Base-by-base conservation (phyloP, 2,113 vertebrate species). In the Chloebia gouldiae region DNA sequence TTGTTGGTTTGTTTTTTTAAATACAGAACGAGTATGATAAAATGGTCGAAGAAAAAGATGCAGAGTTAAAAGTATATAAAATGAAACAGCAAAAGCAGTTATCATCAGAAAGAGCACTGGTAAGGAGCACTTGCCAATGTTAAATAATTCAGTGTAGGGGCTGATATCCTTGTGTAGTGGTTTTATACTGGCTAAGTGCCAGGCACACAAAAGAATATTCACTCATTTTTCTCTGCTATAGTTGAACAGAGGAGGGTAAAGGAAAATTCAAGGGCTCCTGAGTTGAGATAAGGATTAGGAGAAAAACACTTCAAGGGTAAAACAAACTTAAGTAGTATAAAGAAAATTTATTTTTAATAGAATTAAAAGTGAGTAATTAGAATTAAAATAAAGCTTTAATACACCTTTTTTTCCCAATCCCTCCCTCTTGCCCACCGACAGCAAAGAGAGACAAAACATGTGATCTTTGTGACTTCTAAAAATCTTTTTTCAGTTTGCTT, bases 21-120 rank as follows among this genome's bases (percentile, higher is more conserved):
- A 94, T 71, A 28, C 86, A 99, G 99, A 98, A 95, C 72, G 98
- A 99, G 59, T 99, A 99, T 97, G 99, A 99, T 96, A 98, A 98
- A 93, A 98, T 98, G 88, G 97, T 99, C 93, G 98, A 99, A 97
- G 99, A 99, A 97, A 99, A 99, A 96, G 98, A 99, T 83, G 94
- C 98, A 91, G 98, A 99, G 96, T 97, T 99, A 86, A 97, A 98
- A 91, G 96, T 97, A 79, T 98, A 90, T 89, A 99, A 98, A 96
- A 98, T 92, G 42, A 99, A 93, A 96, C 98, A 98, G 88, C 97
- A 83, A 51, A 30, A 72, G 30, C 50, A 54, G 22, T 20, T 72
- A 11, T 72, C 69, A 54, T 42, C 69, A 72, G 50, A 72, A 54
- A 72, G 30, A 54, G 37, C 69, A 42, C 30, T 72, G 69, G 69